phyloP scores from a whole-genome alignment of 2,113 vertebrate genomes.

The Leucopsar rothschildi region DNA sequence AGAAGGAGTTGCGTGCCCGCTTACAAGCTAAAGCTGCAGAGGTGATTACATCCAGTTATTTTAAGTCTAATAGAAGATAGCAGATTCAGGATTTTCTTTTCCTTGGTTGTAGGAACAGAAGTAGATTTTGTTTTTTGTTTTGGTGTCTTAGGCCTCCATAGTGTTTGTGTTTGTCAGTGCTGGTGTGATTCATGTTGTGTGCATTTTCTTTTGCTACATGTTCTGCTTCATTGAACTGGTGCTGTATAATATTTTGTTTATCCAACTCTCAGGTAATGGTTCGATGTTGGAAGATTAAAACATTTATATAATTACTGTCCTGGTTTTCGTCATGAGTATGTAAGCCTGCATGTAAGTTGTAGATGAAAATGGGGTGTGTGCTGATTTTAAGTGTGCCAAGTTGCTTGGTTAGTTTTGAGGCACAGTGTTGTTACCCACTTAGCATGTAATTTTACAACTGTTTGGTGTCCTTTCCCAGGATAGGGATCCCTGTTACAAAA shows the following conservation, averaged over 20 bases:
- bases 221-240: background rate
- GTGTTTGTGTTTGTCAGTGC: background rate
- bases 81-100: background rate
- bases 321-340: background rate
- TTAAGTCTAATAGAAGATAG: background rate
- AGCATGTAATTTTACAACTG: background rate
- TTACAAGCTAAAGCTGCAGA: conserved; percentile 79
- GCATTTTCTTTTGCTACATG: background rate
- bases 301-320: background rate
- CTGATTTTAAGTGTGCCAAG: background rate
- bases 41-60: conserved; percentile 58
- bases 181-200: background rate
- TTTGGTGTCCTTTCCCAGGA: background rate
- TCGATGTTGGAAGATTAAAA: background rate
- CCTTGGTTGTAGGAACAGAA: background rate
- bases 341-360: background rate
- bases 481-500: background rate
- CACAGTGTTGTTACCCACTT: background rate
- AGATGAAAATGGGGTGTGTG: background rate
- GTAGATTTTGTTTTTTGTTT: background rate
- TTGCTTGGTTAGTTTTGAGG: background rate
- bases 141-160: background rate
- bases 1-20: conserved; percentile 80
- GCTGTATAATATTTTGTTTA: background rate
- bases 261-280: background rate